A percentile compares a stretch with the other conserved stretches of the same genome.
Evolutionary conservation across 2,888 invertebrate genomes (phyloP).

Genomic region (Bombyx huttoni): DNA sequence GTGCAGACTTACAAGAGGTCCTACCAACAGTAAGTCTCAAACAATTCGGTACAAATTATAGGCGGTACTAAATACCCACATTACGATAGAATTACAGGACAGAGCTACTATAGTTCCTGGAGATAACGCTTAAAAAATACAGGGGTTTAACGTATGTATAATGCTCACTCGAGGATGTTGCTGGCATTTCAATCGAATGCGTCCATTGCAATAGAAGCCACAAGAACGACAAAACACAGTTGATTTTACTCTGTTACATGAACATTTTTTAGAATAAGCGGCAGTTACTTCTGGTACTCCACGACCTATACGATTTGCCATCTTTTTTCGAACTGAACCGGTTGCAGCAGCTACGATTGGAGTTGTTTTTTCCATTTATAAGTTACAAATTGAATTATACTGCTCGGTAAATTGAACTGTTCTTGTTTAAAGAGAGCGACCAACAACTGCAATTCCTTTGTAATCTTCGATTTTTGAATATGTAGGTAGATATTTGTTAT

Average conservation of each 20-base stretch:
- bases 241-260: constrained; percentile 47
- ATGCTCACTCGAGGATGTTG: constrained; percentile 51
- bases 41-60: too few relatives aligned
- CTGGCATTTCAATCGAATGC: constrained; percentile 51
- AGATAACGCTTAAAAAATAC: not conserved
- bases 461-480: too few relatives aligned
- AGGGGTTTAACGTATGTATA: not conserved
- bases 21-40: too few relatives aligned
- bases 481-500: too few relatives aligned
- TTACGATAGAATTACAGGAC: too few relatives aligned
- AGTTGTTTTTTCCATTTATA: constrained; percentile 28
- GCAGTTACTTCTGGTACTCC: constrained; percentile 44
- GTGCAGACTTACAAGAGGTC: too few relatives aligned
- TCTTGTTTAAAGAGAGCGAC: too few relatives aligned
- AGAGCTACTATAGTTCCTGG: too few relatives aligned
- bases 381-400: too few relatives aligned
- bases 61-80: too few relatives aligned
- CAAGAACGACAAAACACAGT: constrained; percentile 60
- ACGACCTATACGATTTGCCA: constrained; percentile 38
- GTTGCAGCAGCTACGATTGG: constrained; percentile 52
- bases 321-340: constrained; percentile 36
- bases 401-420: too few relatives aligned
- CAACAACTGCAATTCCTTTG: too few relatives aligned
- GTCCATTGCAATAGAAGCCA: constrained; percentile 56
- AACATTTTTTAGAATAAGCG: constrained; percentile 39